Evolutionary conservation across 2,888 invertebrate genomes (phyloP).

Genomic region (Sipha maydis): DNA sequence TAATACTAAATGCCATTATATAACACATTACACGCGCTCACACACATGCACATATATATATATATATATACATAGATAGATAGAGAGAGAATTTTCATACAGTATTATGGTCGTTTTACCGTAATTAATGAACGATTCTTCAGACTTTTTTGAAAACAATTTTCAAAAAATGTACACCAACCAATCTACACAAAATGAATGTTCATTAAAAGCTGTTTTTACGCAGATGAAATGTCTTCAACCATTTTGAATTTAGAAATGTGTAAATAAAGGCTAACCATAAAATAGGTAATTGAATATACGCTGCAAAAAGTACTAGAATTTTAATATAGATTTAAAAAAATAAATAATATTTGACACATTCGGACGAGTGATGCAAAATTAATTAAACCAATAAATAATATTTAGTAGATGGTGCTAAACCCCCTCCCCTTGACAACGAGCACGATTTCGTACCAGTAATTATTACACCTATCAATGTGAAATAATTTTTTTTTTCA

Average conservation of each 20-base stretch:
- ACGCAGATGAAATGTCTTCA: background rate
- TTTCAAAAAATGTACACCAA: background rate
- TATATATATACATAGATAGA: background rate
- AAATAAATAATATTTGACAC: no score
- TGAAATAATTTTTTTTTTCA: no score
- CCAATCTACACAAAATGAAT: background rate
- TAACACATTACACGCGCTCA: background rate
- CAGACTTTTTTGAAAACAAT: background rate
- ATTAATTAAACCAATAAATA: no score
- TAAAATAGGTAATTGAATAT: background rate
- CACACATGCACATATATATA: no score
- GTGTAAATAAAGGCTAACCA: background rate
- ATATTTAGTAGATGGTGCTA: no score
- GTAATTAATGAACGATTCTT: background rate
- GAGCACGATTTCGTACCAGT: no score
- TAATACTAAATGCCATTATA: background rate
- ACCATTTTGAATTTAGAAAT: background rate
- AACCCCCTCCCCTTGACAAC: no score
- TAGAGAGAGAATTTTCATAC: background rate
- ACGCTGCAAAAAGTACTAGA: no score
- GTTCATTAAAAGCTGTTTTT: constrained; percentile 18
- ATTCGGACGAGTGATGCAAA: no score
- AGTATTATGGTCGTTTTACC: background rate
- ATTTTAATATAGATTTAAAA: no score
- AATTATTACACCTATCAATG: no score